These are phyloP conservation scores for Sorex maritimensis DNA, from an alignment of 2,797 vertebrate genomes.

Conservation along the genomic window DNA sequence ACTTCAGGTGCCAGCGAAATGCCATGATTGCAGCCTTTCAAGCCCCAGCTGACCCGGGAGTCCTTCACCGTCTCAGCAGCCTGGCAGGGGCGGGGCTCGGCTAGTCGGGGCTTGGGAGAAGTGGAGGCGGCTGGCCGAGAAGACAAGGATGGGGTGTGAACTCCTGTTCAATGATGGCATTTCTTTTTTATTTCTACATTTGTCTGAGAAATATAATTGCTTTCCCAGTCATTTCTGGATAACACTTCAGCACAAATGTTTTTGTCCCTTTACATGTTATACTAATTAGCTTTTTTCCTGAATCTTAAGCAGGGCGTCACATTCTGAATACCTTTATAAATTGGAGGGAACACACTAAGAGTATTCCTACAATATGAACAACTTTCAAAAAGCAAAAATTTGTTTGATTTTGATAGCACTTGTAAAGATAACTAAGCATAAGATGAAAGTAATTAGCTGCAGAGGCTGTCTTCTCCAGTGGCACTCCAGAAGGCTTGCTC, in stretches of 20 bases:
- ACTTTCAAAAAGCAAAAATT: neutral
- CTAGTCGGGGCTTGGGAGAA: too few species aligned
- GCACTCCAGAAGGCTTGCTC: neutral
- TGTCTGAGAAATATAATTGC: neutral
- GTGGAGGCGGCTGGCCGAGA: too few species aligned
- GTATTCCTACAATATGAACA: neutral
- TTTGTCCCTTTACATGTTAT: neutral
- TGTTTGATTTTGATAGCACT: neutral
- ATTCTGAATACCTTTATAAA: slow-evolving; percentile 18
- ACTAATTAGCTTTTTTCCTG: slow-evolving; percentile 14
- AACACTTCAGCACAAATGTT: neutral
- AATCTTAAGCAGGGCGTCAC: neutral
- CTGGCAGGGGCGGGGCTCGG: too few species aligned
- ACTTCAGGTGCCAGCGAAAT: too few species aligned
- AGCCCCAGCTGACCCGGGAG: too few species aligned
- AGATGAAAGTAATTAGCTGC: neutral
- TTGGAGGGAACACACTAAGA: neutral
- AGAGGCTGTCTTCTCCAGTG: neutral
- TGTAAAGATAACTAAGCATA: neutral
- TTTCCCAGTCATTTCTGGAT: slow-evolving; percentile 37
- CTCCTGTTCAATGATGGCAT: too few species aligned
- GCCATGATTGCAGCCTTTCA: too few species aligned
- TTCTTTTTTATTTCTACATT: neutral
- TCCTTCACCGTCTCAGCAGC: too few species aligned
- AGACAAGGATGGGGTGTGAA: too few species aligned